Conservation (phyloP, 64 coral and sea anemone species). For the Dendrophyllia cribrosa region DNA sequence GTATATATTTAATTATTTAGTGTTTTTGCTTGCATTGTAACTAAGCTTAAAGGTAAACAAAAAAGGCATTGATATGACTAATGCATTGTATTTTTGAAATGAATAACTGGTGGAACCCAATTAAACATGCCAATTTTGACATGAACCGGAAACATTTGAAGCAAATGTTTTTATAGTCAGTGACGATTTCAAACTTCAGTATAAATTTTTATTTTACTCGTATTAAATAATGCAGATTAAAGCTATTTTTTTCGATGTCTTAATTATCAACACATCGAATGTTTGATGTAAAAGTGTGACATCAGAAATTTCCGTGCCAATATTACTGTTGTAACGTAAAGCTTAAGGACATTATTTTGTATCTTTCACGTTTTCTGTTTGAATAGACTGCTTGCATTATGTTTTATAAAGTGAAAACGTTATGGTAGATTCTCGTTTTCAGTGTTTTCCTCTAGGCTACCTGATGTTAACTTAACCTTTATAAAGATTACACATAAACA, state of each 20-base stretch:
- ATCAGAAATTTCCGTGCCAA: too few species aligned
- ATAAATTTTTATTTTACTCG: too few species aligned
- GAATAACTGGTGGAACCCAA: not conserved
- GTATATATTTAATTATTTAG: not conserved
- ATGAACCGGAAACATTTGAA: not conserved
- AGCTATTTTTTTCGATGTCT: too few species aligned
- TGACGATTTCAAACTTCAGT: not conserved
- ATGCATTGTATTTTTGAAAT: not conserved
- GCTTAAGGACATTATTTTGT: too few species aligned
- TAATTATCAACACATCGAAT: not conserved
- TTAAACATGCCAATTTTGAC: conserved; percentile 13
- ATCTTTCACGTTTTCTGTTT: too few species aligned
- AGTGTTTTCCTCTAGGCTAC: too few species aligned
- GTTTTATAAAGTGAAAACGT: too few species aligned
- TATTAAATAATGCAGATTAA: too few species aligned
- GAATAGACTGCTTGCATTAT: too few species aligned
- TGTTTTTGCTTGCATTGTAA: conserved; percentile 6
- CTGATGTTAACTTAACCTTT: not conserved
- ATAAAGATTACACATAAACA: not conserved
- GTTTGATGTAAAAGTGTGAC: too few species aligned
- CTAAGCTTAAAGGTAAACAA: conserved; percentile 10
- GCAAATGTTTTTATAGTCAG: conserved; percentile 7
- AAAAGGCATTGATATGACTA: not conserved
- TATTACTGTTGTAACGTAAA: too few species aligned
- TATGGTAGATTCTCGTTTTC: too few species aligned